Base-by-base conservation (phyloP, 2,888 invertebrate genomes). In the Epsilonema sp. region DNA sequence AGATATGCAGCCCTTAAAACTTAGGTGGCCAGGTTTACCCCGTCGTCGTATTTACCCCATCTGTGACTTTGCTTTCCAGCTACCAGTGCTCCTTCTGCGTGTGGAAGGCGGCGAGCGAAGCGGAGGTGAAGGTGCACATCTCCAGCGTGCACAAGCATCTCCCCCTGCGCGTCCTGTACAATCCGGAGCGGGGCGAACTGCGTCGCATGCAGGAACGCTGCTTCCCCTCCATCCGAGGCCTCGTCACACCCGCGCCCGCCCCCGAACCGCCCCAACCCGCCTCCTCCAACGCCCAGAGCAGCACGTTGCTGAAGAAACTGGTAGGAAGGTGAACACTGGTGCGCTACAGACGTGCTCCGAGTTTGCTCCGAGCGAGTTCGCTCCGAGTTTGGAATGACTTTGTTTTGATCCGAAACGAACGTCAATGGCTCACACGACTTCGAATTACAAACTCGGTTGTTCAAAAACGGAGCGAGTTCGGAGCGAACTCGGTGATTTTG, bases 51-150 rank as follows among this genome's bases (percentile, higher is more conserved):
- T n/a, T n/a, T n/a, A n/a, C n/a, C n/a, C n/a, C n/a, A n/a, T 31
- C 31, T 31, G 8, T 31, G 16, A 11, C 31, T 11, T 11, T 41
- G 20, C 8, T 23, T 41, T 42, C 3, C 22, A 42, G 42, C 21
- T 48, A 44, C 36, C 43, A 44, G 36, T 48, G 48, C 25, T 5
- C 48, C 22, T 38, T 22, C 20, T 48, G 48, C 21, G 2, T 11
- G 20, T 26, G 26, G 24, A 37, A n/a, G 16, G 21, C 44, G 19
- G 19, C 22, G 4, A 16, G 22, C 20, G 48, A 48, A 22, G 8
- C 4, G 3, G 48, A 48, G 3, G 37, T 48, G 39, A 48, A 48
- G 23, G 13, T 5, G 19, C 48, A 48, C 44, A 39, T 36, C 3
- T 3, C 25, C 4, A 45, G 20, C 20, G 25, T 23, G 8, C 43